Base-by-base conservation (phyloP, 2,113 vertebrate genomes). In the Oncorhynchus tshawytscha region DNA sequence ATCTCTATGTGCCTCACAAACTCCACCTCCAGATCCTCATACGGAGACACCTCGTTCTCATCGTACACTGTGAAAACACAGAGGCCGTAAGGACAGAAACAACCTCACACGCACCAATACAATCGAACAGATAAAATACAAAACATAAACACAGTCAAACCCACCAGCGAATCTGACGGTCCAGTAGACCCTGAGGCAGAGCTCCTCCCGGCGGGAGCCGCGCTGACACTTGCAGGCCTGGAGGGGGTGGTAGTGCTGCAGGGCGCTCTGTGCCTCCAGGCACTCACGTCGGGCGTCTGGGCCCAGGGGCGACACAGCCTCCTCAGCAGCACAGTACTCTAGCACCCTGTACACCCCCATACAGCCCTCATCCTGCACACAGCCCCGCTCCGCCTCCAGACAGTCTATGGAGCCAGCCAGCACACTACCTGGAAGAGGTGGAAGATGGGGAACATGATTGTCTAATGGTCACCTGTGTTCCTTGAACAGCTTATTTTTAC, bases 171-270 rank as follows among this genome's bases (percentile, higher is more conserved):
- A 77, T 67, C 96, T 94, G 70, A 97, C 80, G 0, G 94, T 95
- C 96, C 96, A 97, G 90, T 95, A 98, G 77, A 97, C 82, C 18
- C 89, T 90, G 71, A 98, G 90, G 88, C 97, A 98, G 78, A 90
- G 91, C 64, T 95, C 93, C 86, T 96, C 95, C 49, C 92, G 93
- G 72, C 92, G 96, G 92, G 94, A 95, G 81, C 94, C 96, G 20
- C 95, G 92, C 74, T 95, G 93, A 74, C 97, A 98, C 64, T 90
- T 95, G 86, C 97, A 98, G 22, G 91, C 91, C 81, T 94, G 91
- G 82, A 98, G 90, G 76, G 95, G 94, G 74, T 90, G 94, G 81
- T 91, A 83, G 67, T 91, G 91, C 82, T 92, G 90, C 1, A 98
- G 88, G 4, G 91, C 85, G 13, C 88, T 88, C 77, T 93, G 95